These are phyloP conservation scores for Diogma glabrata DNA, from an alignment of 2,888 invertebrate genomes.

Conservation along the genomic window DNA sequence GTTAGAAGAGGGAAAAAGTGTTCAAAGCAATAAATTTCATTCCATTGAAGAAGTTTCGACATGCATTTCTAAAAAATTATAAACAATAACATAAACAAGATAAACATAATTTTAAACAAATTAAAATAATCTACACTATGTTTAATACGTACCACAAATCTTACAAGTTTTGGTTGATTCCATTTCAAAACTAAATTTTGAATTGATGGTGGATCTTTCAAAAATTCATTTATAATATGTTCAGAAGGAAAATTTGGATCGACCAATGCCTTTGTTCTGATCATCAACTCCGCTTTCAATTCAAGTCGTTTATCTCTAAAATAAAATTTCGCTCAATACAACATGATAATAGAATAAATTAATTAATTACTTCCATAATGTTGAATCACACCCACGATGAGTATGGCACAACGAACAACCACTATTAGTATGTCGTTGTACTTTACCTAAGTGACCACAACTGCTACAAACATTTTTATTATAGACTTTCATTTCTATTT, in stretches of 20 bases:
- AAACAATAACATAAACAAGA: slow-evolving; percentile 35
- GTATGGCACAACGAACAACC: slow-evolving; percentile 57
- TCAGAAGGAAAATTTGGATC: slow-evolving; percentile 57
- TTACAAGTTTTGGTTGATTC: slow-evolving; percentile 53
- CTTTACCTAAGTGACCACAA: slow-evolving; percentile 60
- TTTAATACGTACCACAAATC: slow-evolving; percentile 59
- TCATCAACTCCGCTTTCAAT: slow-evolving; percentile 53
- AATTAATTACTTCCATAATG: slow-evolving; percentile 44
- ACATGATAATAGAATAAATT: background rate
- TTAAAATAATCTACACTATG: background rate
- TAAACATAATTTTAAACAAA: background rate
- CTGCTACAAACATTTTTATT: slow-evolving; percentile 53
- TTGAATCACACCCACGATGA: slow-evolving; percentile 46
- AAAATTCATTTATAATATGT: slow-evolving; percentile 61
- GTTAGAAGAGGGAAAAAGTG: slow-evolving; percentile 66
- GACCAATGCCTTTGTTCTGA: slow-evolving; percentile 54
- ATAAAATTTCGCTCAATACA: background rate
- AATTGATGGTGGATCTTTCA: slow-evolving; percentile 39
- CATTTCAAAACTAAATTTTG: slow-evolving; percentile 43
- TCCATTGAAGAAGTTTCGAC: slow-evolving; percentile 56
- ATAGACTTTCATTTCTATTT: slow-evolving; percentile 39
- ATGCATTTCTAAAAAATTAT: no score
- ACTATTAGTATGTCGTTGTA: slow-evolving; percentile 45
- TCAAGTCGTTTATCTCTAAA: slow-evolving; percentile 48
- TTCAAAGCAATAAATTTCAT: slow-evolving; percentile 60